Base-by-base conservation (phyloP, 2,797 vertebrate species). In the Eleutherodactylus coqui region DNA sequence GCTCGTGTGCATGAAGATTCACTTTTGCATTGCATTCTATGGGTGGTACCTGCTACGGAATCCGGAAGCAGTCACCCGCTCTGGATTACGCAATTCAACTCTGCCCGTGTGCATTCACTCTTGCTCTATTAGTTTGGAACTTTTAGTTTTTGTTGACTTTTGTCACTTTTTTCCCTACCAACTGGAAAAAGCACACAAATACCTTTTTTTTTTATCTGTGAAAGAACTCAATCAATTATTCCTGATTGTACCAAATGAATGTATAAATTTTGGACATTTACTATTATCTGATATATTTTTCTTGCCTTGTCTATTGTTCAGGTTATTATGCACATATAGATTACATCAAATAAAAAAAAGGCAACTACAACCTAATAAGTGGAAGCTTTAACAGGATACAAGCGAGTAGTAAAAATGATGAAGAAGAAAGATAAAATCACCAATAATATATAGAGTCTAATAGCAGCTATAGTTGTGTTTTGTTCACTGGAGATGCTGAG, bases 341-440 rank as follows among this genome's bases (percentile, higher is more conserved):
- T 86, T 49, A 27, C 21, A 75, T 62, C 49, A 81, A 49, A 34
- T 62, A 10, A 72, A 14, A 80, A 84, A 80, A 85, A 29, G 27
- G 27, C 27, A 62, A 62, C 51, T 51, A 75, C 38, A 73, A 60
- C 19, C 43, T 47, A 58, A 79, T 47, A 72, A 69, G 19, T 64
- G 45, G 29, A 51, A 85, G 64, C 64, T 67, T 43, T 34, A 32
- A 49, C 36, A 41, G 32, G 60, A 75, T 79, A 79, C 29, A 79
- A 73, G 38, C 41, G 36, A 41, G 75, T 82, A 78, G 75, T 83
- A 87, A 87, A 84, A 53, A 84, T 87, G 64, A 79, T 79, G 34
- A 62, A 87, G 58, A 47, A 32, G 32, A 38, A 13, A 87, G 80
- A 87, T 86, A 86, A 70, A 76, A 86, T 27, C 62, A 78, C 55